Evolutionary conservation across 2,113 vertebrate genomes (phyloP).

Genomic region (Xenotilapia leptura): DNA sequence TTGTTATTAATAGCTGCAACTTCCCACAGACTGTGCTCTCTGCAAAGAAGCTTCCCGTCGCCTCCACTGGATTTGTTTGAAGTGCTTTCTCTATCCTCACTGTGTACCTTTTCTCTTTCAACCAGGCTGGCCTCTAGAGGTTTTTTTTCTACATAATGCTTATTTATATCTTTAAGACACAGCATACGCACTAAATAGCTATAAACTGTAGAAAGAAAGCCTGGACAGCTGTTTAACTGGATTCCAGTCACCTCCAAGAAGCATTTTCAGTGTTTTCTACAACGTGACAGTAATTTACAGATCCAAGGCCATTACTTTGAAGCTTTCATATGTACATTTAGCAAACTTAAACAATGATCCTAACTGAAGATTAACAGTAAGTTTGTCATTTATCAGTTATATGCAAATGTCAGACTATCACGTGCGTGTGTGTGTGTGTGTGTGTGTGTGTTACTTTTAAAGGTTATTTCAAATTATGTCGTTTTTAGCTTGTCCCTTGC

Average conservation of each 20-base stretch:
- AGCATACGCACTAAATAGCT: not conserved
- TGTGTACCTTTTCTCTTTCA: conserved; percentile 50
- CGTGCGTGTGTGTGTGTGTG: not conserved
- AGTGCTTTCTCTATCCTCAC: conserved; percentile 73
- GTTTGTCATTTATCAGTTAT: not conserved
- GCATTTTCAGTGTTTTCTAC: not conserved
- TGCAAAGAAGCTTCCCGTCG: conserved; percentile 72
- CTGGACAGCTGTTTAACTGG: not conserved
- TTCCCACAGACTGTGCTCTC: conserved; percentile 75
- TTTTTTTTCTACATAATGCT: not conserved
- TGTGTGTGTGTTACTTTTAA: not conserved
- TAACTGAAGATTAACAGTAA: not conserved
- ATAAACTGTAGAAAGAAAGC: not conserved
- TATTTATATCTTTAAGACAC: not conserved
- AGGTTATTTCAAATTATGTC: not conserved
- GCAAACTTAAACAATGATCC: not conserved
- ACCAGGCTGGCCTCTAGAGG: conserved; percentile 50
- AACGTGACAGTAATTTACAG: not conserved
- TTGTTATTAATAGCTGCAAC: conserved; percentile 94
- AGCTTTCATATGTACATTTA: not conserved
- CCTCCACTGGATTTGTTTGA: conserved; percentile 87
- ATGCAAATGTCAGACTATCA: not conserved
- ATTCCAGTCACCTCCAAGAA: not conserved
- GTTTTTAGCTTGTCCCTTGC: not conserved
- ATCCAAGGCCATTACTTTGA: not conserved